Conservation (phyloP, 1,140 invertebrate species). For the Globodera ellingtonae region DNA sequence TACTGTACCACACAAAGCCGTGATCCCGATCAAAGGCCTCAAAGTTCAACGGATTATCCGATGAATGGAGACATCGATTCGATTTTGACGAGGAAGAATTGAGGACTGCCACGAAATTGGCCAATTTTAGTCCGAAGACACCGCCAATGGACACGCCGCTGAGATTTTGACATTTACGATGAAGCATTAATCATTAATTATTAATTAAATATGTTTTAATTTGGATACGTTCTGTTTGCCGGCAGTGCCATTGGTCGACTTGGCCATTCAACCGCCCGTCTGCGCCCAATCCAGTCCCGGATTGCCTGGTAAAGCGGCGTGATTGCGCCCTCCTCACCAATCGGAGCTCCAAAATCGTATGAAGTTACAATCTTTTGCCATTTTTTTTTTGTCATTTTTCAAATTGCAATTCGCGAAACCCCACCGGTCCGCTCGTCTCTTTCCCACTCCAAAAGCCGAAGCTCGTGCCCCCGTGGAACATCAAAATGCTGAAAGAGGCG, state of each 20-base stretch:
- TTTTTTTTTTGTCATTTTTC: conserved; percentile 1
- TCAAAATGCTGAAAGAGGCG: conserved; percentile 69
- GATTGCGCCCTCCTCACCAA: conserved; percentile 79
- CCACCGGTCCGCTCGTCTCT: conserved; percentile 63
- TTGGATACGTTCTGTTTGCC: conserved; percentile 30
- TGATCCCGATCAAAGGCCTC: conserved; percentile 30
- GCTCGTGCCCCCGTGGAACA: conserved; percentile 75
- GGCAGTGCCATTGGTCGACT: conserved; percentile 32
- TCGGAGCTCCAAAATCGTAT: conserved; percentile 83
- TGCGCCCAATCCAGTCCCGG: conserved; percentile 72
- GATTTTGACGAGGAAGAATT: neutral
- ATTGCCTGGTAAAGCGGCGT: conserved; percentile 81
- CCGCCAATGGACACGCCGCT: conserved; percentile 11
- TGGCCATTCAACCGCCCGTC: conserved; percentile 66
- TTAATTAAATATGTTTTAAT: neutral
- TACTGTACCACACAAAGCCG: conserved; percentile 26
- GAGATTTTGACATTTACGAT: neutral
- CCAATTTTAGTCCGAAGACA: conserved; percentile 20
- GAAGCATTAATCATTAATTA: neutral
- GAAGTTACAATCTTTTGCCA: conserved; percentile 74
- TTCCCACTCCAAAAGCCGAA: conserved; percentile 75
- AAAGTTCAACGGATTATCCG: conserved; percentile 30
- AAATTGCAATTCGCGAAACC: no score
- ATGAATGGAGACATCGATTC: neutral
- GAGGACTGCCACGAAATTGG: conserved; percentile 7